Percentiles rank a stretch among this genome's conserved stretches.
Evolutionary conservation across 2,797 vertebrate genomes (phyloP).

Genomic region (Ambastaia sidthimunki): DNA sequence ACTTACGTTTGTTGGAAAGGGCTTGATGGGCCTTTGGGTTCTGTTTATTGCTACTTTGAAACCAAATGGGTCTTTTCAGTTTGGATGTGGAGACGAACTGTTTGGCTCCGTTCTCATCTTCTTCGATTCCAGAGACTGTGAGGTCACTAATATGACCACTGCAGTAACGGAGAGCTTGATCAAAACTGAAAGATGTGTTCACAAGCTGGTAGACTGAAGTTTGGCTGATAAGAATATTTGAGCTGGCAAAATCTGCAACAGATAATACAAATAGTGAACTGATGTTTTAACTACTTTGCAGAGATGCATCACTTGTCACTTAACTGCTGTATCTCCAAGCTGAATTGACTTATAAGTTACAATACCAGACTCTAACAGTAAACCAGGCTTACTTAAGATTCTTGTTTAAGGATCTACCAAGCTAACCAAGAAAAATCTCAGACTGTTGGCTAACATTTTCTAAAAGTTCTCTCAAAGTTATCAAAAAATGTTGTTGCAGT

Average conservation of each 20-base stretch:
- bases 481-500: too few species aligned
- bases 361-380: too few species aligned
- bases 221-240: conserved; percentile 66
- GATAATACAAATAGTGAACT: background rate
- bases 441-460: too few species aligned
- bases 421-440: too few species aligned
- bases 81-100: conserved; percentile 67
- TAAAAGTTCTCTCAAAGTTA: too few species aligned
- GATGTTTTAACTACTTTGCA: background rate
- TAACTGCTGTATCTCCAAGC: too few species aligned
- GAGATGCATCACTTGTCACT: too few species aligned
- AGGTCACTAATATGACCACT: conserved; percentile 80
- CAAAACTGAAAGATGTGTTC: conserved; percentile 76
- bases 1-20: conserved; percentile 73
- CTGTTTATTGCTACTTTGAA: conserved; percentile 65
- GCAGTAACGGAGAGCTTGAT: conserved; percentile 81
- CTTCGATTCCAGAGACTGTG: conserved; percentile 55
- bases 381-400: too few species aligned
- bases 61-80: conserved; percentile 75
- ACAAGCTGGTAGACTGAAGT: conserved; percentile 76
- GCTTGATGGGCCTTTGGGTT: conserved; percentile 50
- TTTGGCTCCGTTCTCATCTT: conserved; percentile 60
- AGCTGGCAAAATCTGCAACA: conserved; percentile 59
- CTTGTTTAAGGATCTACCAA: too few species aligned
- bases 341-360: too few species aligned